Conservation (phyloP, 2,888 invertebrate species). For the Brachypalpus laphriformis region DNA sequence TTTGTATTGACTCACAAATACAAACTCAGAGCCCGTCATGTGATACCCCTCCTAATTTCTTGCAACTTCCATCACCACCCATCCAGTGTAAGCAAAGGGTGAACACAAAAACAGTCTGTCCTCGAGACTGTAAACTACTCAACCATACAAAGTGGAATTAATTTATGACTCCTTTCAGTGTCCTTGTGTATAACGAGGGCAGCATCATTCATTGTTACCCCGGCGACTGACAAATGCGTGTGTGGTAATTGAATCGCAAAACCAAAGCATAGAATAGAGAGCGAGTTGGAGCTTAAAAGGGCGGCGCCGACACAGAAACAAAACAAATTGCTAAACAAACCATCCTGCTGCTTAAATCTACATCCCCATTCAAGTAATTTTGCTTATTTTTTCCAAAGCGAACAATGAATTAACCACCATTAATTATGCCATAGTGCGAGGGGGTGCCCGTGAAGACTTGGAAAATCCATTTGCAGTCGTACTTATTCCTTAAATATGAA, state of each 20-base stretch:
- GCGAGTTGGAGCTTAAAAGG: constrained; percentile 6
- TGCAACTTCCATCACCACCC: neutral
- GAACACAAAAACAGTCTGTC: neutral
- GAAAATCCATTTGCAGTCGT: constrained; percentile 52
- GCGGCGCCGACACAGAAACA: constrained; percentile 19
- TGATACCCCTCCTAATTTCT: neutral
- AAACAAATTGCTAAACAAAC: constrained; percentile 54
- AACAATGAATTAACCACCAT: constrained; percentile 56
- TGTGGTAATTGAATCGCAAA: constrained; percentile 44
- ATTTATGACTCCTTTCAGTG: constrained; percentile 78
- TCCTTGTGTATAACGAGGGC: constrained; percentile 14
- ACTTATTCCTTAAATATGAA: constrained; percentile 62
- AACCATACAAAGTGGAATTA: constrained; percentile 80
- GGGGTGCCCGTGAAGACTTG: neutral
- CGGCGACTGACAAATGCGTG: constrained; percentile 42
- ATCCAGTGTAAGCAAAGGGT: neutral
- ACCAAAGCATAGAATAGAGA: neutral
- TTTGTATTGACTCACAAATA: neutral
- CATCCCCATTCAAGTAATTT: constrained; percentile 40
- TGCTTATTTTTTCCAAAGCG: neutral
- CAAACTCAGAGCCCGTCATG: neutral
- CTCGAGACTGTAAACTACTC: constrained; percentile 77
- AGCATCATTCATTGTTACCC: constrained; percentile 26
- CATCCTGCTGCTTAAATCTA: constrained; percentile 33
- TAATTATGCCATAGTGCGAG: constrained; percentile 33